Conservation (phyloP, 1,140 invertebrate species). For the Monochamus saltuarius region DNA sequence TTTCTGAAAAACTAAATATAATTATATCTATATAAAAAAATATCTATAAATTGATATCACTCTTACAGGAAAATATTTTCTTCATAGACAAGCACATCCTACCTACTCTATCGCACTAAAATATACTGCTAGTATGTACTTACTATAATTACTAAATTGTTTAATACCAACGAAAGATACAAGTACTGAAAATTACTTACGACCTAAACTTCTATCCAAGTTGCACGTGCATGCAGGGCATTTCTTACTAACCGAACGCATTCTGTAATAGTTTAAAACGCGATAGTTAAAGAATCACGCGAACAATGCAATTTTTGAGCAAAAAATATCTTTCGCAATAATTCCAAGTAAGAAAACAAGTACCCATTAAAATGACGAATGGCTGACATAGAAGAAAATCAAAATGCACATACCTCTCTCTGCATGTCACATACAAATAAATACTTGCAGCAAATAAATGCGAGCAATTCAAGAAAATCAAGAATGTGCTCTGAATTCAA, state of each 20-base stretch:
- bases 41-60: too few species aligned
- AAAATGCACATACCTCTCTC: slow-evolving; percentile 41
- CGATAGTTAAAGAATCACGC: slow-evolving; percentile 34
- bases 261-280: slow-evolving; percentile 15
- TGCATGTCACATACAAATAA: slow-evolving; percentile 32
- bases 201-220: slow-evolving; percentile 4
- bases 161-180: too few species aligned
- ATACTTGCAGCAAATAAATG: slow-evolving; percentile 25
- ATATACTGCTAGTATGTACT: too few species aligned
- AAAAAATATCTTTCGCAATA: slow-evolving; percentile 30
- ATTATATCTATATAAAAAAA: too few species aligned
- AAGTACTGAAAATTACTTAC: neutral
- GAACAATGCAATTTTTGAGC: slow-evolving; percentile 30
- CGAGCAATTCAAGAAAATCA: slow-evolving; percentile 28
- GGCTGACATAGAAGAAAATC: slow-evolving; percentile 35
- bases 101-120: too few species aligned
- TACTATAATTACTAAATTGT: too few species aligned
- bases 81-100: too few species aligned
- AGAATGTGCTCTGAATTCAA: slow-evolving; percentile 32
- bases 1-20: too few species aligned
- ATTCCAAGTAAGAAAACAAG: slow-evolving; percentile 36
- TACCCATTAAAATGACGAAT: slow-evolving; percentile 40
- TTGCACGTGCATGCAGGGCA: slow-evolving; percentile 5
- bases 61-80: too few species aligned
- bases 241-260: neutral